A percentile compares a stretch with the other conserved stretches of the same genome.
phyloP scores from a whole-genome alignment of 2,888 invertebrate genomes.

The Trissonchulus latispiculum region DNA sequence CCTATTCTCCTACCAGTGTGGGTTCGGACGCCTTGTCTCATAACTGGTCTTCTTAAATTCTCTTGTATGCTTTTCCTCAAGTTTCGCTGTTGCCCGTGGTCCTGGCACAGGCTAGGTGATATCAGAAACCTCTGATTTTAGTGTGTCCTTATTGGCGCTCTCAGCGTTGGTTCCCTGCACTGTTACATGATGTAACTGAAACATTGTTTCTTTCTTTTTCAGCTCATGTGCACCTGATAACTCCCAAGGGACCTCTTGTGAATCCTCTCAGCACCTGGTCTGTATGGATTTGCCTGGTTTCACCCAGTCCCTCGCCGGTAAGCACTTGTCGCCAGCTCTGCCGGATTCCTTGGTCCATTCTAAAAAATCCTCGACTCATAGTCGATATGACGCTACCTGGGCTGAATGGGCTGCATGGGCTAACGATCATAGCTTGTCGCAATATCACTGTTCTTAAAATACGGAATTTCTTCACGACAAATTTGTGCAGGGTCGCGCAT shows the following conservation, averaged over 20 bases:
- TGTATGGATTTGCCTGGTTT: too few species aligned
- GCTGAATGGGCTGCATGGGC: neutral
- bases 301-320: too few species aligned
- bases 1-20: neutral
- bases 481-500: neutral
- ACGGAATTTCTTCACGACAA: neutral
- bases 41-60: neutral
- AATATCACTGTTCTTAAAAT: neutral
- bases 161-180: neutral
- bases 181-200: too few species aligned
- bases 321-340: too few species aligned
- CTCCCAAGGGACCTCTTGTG: too few species aligned
- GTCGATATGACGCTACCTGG: neutral
- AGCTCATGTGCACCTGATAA: too few species aligned
- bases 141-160: neutral
- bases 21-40: neutral
- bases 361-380: neutral
- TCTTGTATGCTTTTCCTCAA: neutral
- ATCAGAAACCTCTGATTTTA: neutral
- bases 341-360: too few species aligned
- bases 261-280: too few species aligned
- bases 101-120: neutral
- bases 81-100: neutral
- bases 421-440: neutral
- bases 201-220: too few species aligned